A percentile compares a stretch with the other conserved stretches of the same genome.
Evolutionary conservation across 2,888 invertebrate genomes (phyloP).

Genomic region (Tiliacea aurago): DNA sequence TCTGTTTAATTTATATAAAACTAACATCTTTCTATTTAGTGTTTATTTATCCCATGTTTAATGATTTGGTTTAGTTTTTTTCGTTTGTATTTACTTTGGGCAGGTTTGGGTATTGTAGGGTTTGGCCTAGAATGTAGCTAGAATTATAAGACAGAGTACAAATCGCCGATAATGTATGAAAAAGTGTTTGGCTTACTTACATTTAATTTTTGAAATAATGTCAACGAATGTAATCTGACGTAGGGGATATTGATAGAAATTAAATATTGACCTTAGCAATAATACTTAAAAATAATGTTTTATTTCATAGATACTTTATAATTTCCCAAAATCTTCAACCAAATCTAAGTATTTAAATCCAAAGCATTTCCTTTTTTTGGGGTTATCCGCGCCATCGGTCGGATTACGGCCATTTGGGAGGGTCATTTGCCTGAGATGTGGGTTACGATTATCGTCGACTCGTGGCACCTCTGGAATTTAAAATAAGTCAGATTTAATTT

Average conservation of each 20-base stretch:
- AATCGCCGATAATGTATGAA: slow-evolving; percentile 88
- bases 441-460: slow-evolving; percentile 19
- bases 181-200: slow-evolving; percentile 89
- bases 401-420: slow-evolving; percentile 47
- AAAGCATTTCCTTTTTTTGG: slow-evolving; percentile 22
- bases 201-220: slow-evolving; percentile 89
- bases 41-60: slow-evolving; percentile 83
- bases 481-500: slow-evolving; percentile 3
- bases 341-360: slow-evolving; percentile 3
- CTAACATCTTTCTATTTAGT: slow-evolving; percentile 84
- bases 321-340: neutral
- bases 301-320: slow-evolving; percentile 69
- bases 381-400: slow-evolving; percentile 22
- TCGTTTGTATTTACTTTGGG: slow-evolving; percentile 86
- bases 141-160: slow-evolving; percentile 90
- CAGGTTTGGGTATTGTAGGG: slow-evolving; percentile 91
- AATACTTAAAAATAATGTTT: slow-evolving; percentile 86
- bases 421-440: slow-evolving; percentile 30
- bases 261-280: slow-evolving; percentile 91
- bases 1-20: slow-evolving; percentile 81
- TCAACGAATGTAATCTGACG: slow-evolving; percentile 91
- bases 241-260: slow-evolving; percentile 90
- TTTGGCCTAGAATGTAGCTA: slow-evolving; percentile 91
- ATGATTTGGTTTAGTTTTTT: slow-evolving; percentile 79
- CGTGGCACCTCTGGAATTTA: neutral